phyloP scores from a whole-genome alignment of 2,113 vertebrate genomes.

The Hippoglossus stenolepis region DNA sequence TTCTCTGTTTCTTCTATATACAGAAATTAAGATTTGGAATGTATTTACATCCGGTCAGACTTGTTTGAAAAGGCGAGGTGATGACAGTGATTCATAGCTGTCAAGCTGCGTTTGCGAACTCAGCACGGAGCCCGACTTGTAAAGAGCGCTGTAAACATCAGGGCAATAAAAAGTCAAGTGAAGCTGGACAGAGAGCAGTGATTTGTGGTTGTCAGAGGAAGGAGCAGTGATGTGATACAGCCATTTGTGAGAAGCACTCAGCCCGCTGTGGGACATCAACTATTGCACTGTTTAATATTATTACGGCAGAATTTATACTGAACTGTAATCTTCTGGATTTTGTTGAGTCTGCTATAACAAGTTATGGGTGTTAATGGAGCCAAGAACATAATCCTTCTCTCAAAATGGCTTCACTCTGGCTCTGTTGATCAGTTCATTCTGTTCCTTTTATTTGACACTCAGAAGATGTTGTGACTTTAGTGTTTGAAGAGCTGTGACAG shows the following conservation, averaged over 20 bases:
- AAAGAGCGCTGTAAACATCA: constrained; percentile 50
- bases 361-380: constrained; percentile 46
- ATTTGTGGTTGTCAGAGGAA: constrained; percentile 46
- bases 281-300: neutral
- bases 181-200: constrained; percentile 37
- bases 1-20: neutral
- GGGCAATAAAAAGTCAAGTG: constrained; percentile 46
- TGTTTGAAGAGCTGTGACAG: neutral
- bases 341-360: constrained; percentile 40
- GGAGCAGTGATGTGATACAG: constrained; percentile 57
- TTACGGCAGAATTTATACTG: constrained; percentile 27
- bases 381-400: constrained; percentile 21
- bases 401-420: constrained; percentile 9
- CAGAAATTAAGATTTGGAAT: constrained; percentile 11
- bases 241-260: constrained; percentile 63
- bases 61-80: constrained; percentile 38
- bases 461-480: neutral
- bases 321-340: constrained; percentile 36
- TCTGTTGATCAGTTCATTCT: constrained; percentile 3
- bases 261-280: constrained; percentile 54
- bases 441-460: constrained; percentile 9
- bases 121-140: constrained; percentile 1
- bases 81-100: constrained; percentile 40
- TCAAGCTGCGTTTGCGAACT: constrained; percentile 1
- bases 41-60: neutral